phyloP scores from a whole-genome alignment of 2,113 vertebrate species.

The Triplophysa rosa region DNA sequence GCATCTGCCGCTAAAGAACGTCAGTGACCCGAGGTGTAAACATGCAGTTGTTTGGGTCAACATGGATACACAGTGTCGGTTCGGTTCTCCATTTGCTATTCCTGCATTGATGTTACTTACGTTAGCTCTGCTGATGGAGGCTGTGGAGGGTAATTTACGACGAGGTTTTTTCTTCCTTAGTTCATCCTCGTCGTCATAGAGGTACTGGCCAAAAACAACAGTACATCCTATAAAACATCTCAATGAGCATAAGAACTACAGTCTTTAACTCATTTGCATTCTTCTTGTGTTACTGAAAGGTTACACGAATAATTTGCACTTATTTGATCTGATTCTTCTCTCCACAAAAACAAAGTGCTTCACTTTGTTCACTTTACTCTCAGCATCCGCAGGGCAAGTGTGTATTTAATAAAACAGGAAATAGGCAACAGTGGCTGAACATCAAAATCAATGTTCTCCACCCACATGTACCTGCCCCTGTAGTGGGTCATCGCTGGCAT shows the following conservation, averaged over 20 bases:
- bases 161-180: conserved; percentile 88
- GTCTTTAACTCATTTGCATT: too few species aligned
- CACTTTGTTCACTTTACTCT: not conserved
- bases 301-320: too few species aligned
- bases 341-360: not conserved
- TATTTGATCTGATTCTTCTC: conserved; percentile 4
- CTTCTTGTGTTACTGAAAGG: too few species aligned
- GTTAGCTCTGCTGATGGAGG: conserved; percentile 79
- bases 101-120: conserved; percentile 40
- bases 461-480: conserved; percentile 78
- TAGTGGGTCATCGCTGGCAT: conserved; percentile 87
- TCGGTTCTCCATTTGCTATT: conserved; percentile 21
- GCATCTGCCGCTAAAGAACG: conserved; percentile 39
- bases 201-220: conserved; percentile 72
- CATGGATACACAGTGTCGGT: conserved; percentile 12
- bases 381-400: not conserved
- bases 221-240: not conserved
- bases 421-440: not conserved
- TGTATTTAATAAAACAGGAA: not conserved
- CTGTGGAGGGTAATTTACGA: conserved; percentile 80
- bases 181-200: conserved; percentile 87
- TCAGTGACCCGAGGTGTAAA: conserved; percentile 27
- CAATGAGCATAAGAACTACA: not conserved
- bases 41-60: not conserved
- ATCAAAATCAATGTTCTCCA: not conserved